Percentiles rank a stretch among this genome's conserved stretches.
phyloP scores from a whole-genome alignment of 2,113 vertebrate genomes.

The Collichthys lucidus region DNA sequence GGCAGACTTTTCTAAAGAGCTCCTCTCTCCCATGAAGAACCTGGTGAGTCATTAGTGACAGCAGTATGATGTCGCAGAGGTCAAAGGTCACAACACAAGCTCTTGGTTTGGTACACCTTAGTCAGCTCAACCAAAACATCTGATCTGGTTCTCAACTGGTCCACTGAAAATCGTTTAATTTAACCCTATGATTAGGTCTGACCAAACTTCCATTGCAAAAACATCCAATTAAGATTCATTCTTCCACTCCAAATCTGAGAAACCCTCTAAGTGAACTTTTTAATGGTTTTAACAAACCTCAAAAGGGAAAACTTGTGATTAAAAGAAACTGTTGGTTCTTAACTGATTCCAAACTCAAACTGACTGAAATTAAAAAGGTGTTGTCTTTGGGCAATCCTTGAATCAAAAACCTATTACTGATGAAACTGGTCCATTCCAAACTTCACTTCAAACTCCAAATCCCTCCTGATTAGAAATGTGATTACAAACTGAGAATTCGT shows the following conservation, averaged over 20 bases:
- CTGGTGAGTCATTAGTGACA: constrained; percentile 56
- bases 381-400: too few relatives aligned
- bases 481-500: too few relatives aligned
- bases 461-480: too few relatives aligned
- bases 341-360: neutral
- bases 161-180: too few relatives aligned
- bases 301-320: neutral
- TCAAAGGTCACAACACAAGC: constrained; percentile 7
- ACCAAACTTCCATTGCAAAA: neutral
- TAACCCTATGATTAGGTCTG: neutral
- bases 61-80: neutral
- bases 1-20: constrained; percentile 76
- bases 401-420: too few relatives aligned
- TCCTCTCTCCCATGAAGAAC: constrained; percentile 77
- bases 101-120: too few relatives aligned
- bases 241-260: neutral
- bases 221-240: neutral
- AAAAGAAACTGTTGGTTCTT: neutral
- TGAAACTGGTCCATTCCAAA: too few relatives aligned
- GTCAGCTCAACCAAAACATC: too few relatives aligned
- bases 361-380: neutral
- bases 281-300: neutral
- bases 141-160: too few relatives aligned
- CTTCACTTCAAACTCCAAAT: too few relatives aligned
- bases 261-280: neutral